Base-by-base conservation (phyloP, 2,797 vertebrate genomes). In the Poeciliopsis gracilis region DNA sequence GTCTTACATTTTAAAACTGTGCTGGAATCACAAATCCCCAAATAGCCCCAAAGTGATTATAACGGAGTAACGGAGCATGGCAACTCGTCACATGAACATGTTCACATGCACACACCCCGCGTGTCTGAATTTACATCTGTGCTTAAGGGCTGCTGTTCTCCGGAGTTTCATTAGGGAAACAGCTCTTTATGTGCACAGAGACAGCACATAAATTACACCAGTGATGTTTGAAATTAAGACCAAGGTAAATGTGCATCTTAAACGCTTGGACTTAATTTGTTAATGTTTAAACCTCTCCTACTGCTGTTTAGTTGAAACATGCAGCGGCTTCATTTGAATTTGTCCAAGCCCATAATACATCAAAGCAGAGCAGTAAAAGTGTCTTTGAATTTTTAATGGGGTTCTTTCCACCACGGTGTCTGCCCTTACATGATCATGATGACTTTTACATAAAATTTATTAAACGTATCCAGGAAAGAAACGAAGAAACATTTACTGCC, bases 231-330 rank as follows among this genome's bases (percentile, higher is more conserved):
- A 87, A 91, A 92, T 87, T 83, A 82, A 86, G 86, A 85, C 82
- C 71, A 89, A 79, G 86, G 86, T 85, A 88, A 88, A 90, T 85
- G 90, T 88, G 87, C 73, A 77, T 82, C 90, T 92, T 84, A 85
- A 89, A 91, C 86, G 83, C 61, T 89, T 79, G 45, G 72, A 87
- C 85, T 88, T 91, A 91, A 93, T 94, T 93, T 91, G 89, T 81
- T 91, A 83, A 81, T 63, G 49, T 69, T 83, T 79, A 84, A 90
- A 92, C 80, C 87, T 80, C 86, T 79, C 10, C 16, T 79, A 77
- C 10, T 77, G 82, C 69, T 85, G 80, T 82, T 90, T 83, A 78
- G 82, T 77, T 13, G 25, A 82, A 89, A 87, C 81, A 84, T 80
- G 75, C 74, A 79, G 85, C n/a, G 2, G 12, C 69, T 87, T 80